Conservation (phyloP, 2,888 invertebrate species). For the Drosophila limbata region DNA sequence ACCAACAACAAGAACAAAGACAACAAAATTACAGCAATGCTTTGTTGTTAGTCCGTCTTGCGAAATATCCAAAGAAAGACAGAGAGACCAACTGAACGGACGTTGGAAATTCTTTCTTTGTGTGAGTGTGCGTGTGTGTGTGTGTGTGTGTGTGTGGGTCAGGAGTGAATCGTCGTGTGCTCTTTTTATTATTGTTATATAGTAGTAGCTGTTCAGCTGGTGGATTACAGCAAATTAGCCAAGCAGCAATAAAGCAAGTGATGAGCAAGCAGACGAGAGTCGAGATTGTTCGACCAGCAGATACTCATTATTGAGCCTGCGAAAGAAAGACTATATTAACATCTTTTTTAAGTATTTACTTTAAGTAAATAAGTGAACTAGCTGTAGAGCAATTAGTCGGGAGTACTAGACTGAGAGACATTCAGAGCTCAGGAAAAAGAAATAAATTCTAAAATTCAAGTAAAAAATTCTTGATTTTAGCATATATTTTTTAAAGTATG, state of each 20-base stretch:
- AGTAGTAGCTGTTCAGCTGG: neutral
- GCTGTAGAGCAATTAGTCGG: no score
- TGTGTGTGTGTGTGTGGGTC: neutral
- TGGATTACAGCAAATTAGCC: slow-evolving; percentile 7
- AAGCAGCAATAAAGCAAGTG: neutral
- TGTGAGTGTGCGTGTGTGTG: neutral
- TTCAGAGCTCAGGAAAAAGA: no score
- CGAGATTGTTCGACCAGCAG: neutral
- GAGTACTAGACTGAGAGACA: no score
- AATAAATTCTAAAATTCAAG: no score
- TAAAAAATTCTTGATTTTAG: no score
- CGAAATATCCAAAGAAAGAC: slow-evolving; percentile 30
- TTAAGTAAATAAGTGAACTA: no score
- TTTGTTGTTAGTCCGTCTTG: slow-evolving; percentile 27
- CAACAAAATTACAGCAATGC: slow-evolving; percentile 17
- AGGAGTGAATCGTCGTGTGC: neutral
- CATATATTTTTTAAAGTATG: no score
- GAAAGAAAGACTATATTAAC: no score
- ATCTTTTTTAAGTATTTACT: no score
- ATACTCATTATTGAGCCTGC: neutral
- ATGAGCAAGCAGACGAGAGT: neutral
- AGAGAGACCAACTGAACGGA: slow-evolving; percentile 7
- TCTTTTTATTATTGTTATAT: neutral
- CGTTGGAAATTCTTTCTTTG: slow-evolving; percentile 10
- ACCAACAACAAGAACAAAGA: slow-evolving; percentile 12